Evolutionary conservation across 2,113 vertebrate genomes (phyloP).

Genomic region (Cnemophilus loriae): DNA sequence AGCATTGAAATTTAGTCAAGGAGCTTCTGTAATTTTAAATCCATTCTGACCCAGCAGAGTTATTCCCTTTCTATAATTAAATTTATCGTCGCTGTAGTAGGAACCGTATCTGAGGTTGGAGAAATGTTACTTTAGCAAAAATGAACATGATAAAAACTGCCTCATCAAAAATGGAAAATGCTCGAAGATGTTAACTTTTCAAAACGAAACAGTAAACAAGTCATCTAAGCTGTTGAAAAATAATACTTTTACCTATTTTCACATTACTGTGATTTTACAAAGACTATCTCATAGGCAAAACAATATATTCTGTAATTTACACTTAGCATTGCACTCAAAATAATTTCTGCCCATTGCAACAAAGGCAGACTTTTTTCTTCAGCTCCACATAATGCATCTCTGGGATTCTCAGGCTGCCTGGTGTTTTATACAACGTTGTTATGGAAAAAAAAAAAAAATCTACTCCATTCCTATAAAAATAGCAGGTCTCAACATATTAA

Average conservation of each 20-base stretch:
- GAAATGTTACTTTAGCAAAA: neutral
- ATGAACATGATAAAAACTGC: neutral
- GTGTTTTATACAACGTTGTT: neutral
- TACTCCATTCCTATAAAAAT: neutral
- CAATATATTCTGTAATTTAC: neutral
- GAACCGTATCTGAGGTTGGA: neutral
- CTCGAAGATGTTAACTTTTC: neutral
- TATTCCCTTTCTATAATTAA: neutral
- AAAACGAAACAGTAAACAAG: neutral
- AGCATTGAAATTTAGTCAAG: neutral
- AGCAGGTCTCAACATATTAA: neutral
- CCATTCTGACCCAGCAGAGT: neutral
- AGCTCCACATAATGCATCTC: neutral
- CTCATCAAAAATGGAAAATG: neutral
- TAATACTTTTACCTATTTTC: neutral
- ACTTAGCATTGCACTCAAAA: neutral
- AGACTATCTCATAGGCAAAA: neutral
- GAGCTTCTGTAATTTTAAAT: constrained; percentile 17
- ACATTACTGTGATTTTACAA: neutral
- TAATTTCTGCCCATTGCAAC: neutral
- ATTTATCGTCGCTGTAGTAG: neutral
- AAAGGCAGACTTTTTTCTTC: neutral
- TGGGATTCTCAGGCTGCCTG: neutral
- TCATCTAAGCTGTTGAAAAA: neutral
- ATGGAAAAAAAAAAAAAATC: neutral